Conservation (phyloP, 2,797 vertebrate species). For the Podargus strigoides region DNA sequence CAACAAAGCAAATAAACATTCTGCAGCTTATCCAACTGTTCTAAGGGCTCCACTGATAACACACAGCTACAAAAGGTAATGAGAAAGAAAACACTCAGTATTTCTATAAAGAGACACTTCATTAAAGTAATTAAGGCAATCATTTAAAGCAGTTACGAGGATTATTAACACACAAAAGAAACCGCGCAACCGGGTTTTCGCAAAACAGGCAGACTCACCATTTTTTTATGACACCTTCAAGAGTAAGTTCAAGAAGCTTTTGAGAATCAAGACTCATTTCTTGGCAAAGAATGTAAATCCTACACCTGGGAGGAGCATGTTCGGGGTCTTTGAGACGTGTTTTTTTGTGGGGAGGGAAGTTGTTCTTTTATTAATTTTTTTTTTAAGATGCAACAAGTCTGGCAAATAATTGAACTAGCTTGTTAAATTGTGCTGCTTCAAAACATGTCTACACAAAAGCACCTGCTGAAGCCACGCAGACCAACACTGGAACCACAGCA, state of each 20-base stretch:
- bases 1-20: not conserved
- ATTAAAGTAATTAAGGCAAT: constrained; percentile 43
- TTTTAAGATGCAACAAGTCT: not conserved
- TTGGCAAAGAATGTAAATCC: not conserved
- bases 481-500: rapidly evolving
- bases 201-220: not conserved
- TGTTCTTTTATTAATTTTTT: no score
- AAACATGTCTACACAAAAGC: no score
- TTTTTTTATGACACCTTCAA: constrained; percentile 12
- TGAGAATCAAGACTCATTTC: not conserved
- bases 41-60: not conserved
- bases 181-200: not conserved
- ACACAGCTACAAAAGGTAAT: not conserved
- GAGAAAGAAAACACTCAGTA: not conserved
- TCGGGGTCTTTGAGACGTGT: rapidly evolving
- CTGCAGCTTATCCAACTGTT: not conserved
- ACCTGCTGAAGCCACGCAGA: rapidly evolving
- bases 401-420: not conserved
- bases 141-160: not conserved
- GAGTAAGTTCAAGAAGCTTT: not conserved
- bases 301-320: not conserved
- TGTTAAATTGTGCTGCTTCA: not conserved
- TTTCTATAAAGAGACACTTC: constrained; percentile 15
- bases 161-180: constrained; percentile 31
- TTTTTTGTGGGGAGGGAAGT: not conserved